Evolutionary conservation across 2,797 vertebrate genomes (phyloP).

Genomic region (Zalophus californianus): DNA sequence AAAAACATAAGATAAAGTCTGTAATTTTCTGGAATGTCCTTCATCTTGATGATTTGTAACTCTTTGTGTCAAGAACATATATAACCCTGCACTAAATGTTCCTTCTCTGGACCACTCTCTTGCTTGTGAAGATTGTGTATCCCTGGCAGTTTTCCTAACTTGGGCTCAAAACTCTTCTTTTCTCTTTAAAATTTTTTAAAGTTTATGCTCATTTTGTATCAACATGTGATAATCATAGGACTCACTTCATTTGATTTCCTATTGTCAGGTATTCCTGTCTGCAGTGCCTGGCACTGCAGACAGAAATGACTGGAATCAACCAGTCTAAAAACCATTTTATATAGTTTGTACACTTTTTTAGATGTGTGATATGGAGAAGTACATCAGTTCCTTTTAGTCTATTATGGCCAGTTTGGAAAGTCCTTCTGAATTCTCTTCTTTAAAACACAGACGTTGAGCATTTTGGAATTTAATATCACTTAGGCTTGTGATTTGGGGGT

Average conservation of each 20-base stretch:
- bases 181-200: background rate
- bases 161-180: background rate
- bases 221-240: background rate
- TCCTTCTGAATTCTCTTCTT: background rate
- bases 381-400: background rate
- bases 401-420: background rate
- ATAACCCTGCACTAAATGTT: background rate
- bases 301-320: too few relatives aligned
- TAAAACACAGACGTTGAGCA: background rate
- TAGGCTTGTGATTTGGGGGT: background rate
- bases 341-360: background rate
- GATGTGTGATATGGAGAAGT: background rate
- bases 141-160: background rate
- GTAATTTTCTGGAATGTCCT: background rate
- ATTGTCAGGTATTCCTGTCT: background rate
- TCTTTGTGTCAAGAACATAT: background rate
- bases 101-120: background rate
- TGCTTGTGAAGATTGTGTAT: background rate
- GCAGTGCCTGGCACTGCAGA: background rate
- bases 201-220: background rate
- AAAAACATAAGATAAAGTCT: background rate
- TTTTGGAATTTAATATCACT: slow-evolving; percentile 24
- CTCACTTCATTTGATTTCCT: background rate
- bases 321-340: background rate
- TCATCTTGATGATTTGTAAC: background rate